A percentile compares a stretch with the other conserved stretches of the same genome.
Evolutionary conservation across 2,888 invertebrate species (phyloP).

Genomic region (Pandemis heparana): DNA sequence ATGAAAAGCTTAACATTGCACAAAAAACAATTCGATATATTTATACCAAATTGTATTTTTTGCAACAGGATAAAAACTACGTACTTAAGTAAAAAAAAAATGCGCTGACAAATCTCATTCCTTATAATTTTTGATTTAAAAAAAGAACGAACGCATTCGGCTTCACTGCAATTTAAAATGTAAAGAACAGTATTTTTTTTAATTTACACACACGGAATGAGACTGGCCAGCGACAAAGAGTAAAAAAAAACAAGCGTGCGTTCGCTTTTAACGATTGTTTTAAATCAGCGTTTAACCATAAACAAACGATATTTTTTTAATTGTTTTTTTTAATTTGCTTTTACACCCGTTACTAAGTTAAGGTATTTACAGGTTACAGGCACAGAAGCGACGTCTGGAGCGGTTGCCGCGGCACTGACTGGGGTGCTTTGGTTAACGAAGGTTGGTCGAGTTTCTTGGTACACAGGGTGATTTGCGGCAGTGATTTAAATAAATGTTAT

Average conservation of each 20-base stretch:
- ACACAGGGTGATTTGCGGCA: constrained; percentile 21
- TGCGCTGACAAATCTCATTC: background rate
- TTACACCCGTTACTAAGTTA: constrained; percentile 31
- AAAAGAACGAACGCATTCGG: background rate
- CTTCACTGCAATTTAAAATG: no score
- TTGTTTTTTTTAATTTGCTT: constrained; percentile 29
- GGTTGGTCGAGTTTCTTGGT: constrained; percentile 28
- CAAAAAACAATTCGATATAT: background rate
- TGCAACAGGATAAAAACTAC: background rate
- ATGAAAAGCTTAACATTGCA: background rate
- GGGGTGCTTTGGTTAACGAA: constrained; percentile 15
- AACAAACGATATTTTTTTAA: constrained; percentile 36
- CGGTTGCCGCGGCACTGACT: constrained; percentile 34
- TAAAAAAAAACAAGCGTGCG: constrained; percentile 36
- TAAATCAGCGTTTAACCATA: constrained; percentile 41
- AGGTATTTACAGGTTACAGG: constrained; percentile 39
- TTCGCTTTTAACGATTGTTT: constrained; percentile 27
- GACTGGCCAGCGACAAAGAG: constrained; percentile 9
- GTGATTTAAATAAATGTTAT: background rate
- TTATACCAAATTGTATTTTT: background rate
- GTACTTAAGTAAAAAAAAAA: background rate
- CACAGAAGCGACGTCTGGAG: constrained; percentile 13
- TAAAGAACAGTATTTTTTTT: background rate
- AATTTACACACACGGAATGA: constrained; percentile 2
- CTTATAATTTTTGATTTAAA: background rate